Base-by-base conservation (phyloP, 2,888 invertebrate species). In the Itoplectis maculator region DNA sequence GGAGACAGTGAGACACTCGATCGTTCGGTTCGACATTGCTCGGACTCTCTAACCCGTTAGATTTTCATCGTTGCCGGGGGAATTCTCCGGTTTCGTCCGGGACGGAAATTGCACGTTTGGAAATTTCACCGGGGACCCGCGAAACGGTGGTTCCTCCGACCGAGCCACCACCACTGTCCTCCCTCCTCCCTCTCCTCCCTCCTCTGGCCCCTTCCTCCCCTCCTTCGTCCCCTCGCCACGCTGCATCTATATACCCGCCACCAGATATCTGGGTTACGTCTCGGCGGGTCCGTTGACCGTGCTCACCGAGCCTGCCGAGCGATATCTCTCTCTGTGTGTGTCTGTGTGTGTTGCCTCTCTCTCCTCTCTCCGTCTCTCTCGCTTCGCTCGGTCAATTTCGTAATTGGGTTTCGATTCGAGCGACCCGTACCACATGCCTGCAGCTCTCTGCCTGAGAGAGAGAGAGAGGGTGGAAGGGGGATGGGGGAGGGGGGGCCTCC, bases 181-280 rank as follows among this genome's bases (percentile, higher is more conserved):
- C 29, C 29, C 29, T 29, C 29, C 29, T 29, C 5, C 65, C 49
- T 49, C 63, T 51, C 54, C 74, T 35, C 35, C 6, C 13, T 29
- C 6, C 18, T 15, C 15, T 72, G 13, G n/a, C n/a, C n/a, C n/a
- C n/a, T n/a, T 3, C 29, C 29, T 29, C 29, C 29, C 29, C 29
- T 29, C 29, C 29, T 29, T 29, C 65, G 54, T 49, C 63, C 59
- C 54, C 74, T 35, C 35, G 8, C 13, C 45, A 6, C 18, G 29
- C 15, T 72, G 13, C 37, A 35, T 29, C 35, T 35, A 18, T 61
- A 45, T 42, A 73, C 74, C 40, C 70, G 61, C 82, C 61, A 70
- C 74, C 76, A 82, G 82, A 84, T 85, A 85, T 85, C 84, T 85
- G 84, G 85, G 85, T 85, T 85, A 85, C 79, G 79, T 82, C 83